Evolutionary conservation across 2,888 invertebrate species (phyloP), one percentile per base, ranked within the genome.

Genomic region (Hydriomena furcata): DNA sequence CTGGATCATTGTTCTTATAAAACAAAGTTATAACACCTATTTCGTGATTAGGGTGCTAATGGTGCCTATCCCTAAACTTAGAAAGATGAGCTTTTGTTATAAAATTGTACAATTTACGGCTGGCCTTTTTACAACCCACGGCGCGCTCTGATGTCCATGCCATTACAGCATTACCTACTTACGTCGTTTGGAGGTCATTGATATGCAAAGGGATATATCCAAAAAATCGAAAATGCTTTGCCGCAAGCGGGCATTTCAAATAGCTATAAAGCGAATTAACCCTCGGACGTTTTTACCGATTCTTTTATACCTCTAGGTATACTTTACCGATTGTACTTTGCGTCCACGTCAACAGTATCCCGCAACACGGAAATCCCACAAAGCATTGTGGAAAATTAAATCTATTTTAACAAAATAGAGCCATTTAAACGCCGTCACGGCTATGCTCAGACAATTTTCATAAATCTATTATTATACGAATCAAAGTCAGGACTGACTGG

Each of bases 151-250:
- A 58, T 52, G 32, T 41, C 52, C 46, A 49, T 45, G 36, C 55
- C 47, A 55, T 45, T 52, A 62, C 54, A 42, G 34, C 50, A 54
- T 58, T 60, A 37, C 45, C 45, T 37, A 53, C 17, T 2, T 17
- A n/a, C 50, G 57, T 49, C 51, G 38, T 53, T 54, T 30, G 32
- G 56, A 55, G 61, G 66, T 60, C 65, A 63, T 68, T 64, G 63
- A 63, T 58, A 69, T 66, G 64, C 60, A 63, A 63, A 68, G 60
- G 50, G 53, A 45, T 28, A 27, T 49, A 49, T 38, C 32, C 45
- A 58, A 30, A 45, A 48, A 48, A 50, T 36, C 27, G 35, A 55
- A 52, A 57, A 51, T 41, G 40, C 21, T 38, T 24, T 32, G 17
- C 41, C 34, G 12, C 31, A 38, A 34, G 17, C 44, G 28, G 25